phyloP scores from a whole-genome alignment of 1,140 invertebrate genomes.

The Magallana angulata region DNA sequence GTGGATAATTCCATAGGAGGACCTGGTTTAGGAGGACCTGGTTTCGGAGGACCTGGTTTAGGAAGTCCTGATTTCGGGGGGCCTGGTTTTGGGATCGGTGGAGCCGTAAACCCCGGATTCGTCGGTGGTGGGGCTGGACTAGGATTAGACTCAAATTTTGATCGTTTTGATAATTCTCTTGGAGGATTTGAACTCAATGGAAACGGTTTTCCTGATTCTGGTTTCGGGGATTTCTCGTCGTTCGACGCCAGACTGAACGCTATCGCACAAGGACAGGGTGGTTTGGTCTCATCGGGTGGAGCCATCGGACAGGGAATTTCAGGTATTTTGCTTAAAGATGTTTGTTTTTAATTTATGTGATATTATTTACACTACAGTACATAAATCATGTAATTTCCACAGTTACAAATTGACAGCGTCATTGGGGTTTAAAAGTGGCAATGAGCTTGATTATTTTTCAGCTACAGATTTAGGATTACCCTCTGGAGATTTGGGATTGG shows the following conservation, averaged over 20 bases:
- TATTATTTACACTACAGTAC: too few relatives aligned
- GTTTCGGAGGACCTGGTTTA: too few relatives aligned
- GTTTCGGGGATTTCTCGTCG: not conserved
- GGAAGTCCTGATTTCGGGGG: too few relatives aligned
- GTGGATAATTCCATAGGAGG: not conserved
- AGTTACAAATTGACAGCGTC: too few relatives aligned
- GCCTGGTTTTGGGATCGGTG: not conserved
- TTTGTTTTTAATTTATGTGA: too few relatives aligned
- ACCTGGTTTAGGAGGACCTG: too few relatives aligned
- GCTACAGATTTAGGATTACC: constrained; percentile 7
- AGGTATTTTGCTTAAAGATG: not conserved
- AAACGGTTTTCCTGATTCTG: not conserved
- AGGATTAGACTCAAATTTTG: not conserved
- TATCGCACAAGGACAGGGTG: not conserved
- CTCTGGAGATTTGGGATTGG: not conserved
- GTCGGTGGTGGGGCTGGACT: not conserved
- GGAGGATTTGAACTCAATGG: constrained; percentile 19
- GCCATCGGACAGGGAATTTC: constrained; percentile 20
- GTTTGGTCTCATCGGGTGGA: not conserved
- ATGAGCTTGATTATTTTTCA: not conserved
- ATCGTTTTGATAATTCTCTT: constrained; percentile 7
- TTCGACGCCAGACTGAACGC: not conserved
- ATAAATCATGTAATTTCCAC: too few relatives aligned
- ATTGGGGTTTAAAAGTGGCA: too few relatives aligned
- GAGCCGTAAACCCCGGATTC: not conserved